Base-by-base conservation (phyloP, 2,888 invertebrate genomes). In the Sinhomidia bicolor region DNA sequence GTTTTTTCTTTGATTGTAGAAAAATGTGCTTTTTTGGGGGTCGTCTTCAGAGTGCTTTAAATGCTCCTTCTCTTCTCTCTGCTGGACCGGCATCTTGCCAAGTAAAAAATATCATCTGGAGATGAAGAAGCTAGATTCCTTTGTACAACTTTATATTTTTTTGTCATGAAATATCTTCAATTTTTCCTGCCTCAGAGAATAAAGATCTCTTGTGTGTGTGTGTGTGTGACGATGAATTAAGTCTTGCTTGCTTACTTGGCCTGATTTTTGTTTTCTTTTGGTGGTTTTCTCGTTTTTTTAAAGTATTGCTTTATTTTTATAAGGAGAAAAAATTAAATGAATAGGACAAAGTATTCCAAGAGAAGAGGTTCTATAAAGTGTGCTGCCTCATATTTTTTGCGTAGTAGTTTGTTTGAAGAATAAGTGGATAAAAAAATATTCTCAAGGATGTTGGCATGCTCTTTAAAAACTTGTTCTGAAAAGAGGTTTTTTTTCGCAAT, bases 31-130 rank as follows among this genome's bases (percentile, higher is more conserved):
- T 74, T 84, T 36, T 47, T 85, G 60, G 20, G 54, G 44, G 23
- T 7, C 36, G 3, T 36, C 36, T 36, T 36, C n/a, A n/a, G n/a
- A n/a, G n/a, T n/a, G n/a, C n/a, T n/a, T n/a, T n/a, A n/a, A n/a
- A n/a, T n/a, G n/a, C 68, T 68, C 29, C 51, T 54, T 82, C 26
- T 41, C 23, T 26, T 71, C n/a, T 36, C 12, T 36, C n/a, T 68
- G 41, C 57, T 83, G 88, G 89, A 89, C 90, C 90, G 91, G 91
- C 91, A 91, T 89, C 85, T 84, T 90, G 91, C 91, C 91, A 91
- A 91, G 90, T 89, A 90, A 85, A n/a, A 74, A 74, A 89, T 89
- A 90, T 90, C 85, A 90, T 90, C 85, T 88, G 88, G 88, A 90
- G 88, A 36, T 79, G 88, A 62, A 36, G 36, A 36, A 90, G 85